Evolutionary conservation across 2,888 invertebrate species (phyloP).

Genomic region (Dinocampus coccinellae): DNA sequence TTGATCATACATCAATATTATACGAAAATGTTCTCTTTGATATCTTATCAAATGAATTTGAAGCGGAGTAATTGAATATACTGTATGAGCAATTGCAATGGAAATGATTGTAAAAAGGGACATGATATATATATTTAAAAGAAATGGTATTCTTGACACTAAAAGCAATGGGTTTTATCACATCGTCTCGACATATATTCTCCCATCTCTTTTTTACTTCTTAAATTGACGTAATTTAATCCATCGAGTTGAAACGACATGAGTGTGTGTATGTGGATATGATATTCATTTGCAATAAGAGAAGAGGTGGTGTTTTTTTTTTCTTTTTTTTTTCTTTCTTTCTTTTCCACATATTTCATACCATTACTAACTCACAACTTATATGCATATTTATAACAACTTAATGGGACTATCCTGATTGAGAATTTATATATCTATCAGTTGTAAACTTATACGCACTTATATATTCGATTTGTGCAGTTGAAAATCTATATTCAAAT

Average conservation of each 20-base stretch:
- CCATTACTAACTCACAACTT: background rate
- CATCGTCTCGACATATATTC: background rate
- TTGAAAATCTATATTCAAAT: slow-evolving; percentile 29
- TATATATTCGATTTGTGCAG: slow-evolving; percentile 27
- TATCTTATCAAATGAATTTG: slow-evolving; percentile 12
- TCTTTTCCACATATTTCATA: too few relatives aligned
- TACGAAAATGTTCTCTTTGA: slow-evolving; percentile 4
- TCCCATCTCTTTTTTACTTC: background rate
- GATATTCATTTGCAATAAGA: background rate
- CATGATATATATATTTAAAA: background rate
- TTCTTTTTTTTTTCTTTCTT: too few relatives aligned
- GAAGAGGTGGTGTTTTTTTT: slow-evolving; percentile 4
- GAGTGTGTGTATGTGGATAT: background rate
- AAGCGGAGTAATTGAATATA: slow-evolving; percentile 18
- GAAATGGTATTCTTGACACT: slow-evolving; percentile 9
- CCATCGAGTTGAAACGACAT: background rate
- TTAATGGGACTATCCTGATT: slow-evolving; percentile 22
- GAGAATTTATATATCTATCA: slow-evolving; percentile 27
- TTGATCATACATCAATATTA: background rate
- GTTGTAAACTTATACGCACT: slow-evolving; percentile 26
- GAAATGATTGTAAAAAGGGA: background rate
- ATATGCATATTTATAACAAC: slow-evolving; percentile 27
- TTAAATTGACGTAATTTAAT: slow-evolving; percentile 19
- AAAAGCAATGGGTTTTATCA: slow-evolving; percentile 5
- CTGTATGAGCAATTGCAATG: background rate